phyloP scores from a whole-genome alignment of 2,888 invertebrate species.

The Rhingia rostrata region DNA sequence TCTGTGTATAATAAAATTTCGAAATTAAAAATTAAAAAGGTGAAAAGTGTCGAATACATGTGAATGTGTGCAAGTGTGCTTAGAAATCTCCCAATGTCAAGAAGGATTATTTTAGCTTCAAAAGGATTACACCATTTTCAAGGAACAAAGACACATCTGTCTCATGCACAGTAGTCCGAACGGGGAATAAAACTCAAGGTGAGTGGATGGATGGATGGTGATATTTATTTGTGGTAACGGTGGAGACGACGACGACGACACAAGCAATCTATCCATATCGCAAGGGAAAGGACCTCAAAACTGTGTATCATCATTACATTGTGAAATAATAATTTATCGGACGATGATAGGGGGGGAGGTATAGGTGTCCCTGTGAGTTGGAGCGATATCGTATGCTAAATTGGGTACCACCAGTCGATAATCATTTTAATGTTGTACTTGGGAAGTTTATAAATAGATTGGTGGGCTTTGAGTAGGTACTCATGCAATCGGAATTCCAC shows the following conservation, averaged over 20 bases:
- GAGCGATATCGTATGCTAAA: no score
- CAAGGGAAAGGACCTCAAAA: no score
- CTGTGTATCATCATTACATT: no score
- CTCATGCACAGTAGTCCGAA: constrained; percentile 11
- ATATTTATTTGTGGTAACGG: background rate
- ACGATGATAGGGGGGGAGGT: no score
- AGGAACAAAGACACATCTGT: constrained; percentile 32
- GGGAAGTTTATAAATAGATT: no score
- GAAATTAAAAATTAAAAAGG: constrained; percentile 9
- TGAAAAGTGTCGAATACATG: constrained; percentile 20
- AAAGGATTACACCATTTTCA: constrained; percentile 63
- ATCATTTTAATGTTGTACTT: no score
- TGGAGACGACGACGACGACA: background rate
- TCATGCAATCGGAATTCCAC: no score
- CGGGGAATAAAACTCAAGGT: constrained; percentile 67
- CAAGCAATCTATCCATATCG: background rate
- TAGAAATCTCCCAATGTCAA: constrained; percentile 53
- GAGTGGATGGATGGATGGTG: constrained; percentile 41
- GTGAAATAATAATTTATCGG: no score
- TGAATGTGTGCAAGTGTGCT: constrained; percentile 20
- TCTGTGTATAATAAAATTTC: constrained; percentile 14
- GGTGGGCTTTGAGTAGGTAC: no score
- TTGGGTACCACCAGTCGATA: no score
- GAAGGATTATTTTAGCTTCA: constrained; percentile 61
- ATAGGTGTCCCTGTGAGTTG: no score